phyloP scores from a whole-genome alignment of 2,113 vertebrate species.

The Dicentrarchus labrax region DNA sequence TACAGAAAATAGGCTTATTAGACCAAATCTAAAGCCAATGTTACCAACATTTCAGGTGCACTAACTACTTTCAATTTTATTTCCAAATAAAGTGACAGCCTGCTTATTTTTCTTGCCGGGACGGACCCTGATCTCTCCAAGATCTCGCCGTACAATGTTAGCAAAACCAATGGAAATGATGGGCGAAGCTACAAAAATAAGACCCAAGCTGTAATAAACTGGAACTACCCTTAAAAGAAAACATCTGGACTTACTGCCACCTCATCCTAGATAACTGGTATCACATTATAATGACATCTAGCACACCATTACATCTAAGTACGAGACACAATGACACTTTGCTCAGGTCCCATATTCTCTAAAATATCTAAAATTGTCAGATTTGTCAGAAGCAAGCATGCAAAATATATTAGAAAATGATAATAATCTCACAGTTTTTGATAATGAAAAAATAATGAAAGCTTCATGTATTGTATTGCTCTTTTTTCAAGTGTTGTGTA shows the following conservation, averaged over 20 bases:
- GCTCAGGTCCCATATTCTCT: slow-evolving; percentile 42
- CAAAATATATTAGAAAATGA: slow-evolving; percentile 34
- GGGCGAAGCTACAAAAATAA: background rate
- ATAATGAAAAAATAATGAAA: slow-evolving; percentile 42
- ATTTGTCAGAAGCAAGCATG: slow-evolving; percentile 63
- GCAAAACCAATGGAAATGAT: background rate
- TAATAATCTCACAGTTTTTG: slow-evolving; percentile 47
- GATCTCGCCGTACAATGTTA: background rate
- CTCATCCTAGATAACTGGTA: background rate
- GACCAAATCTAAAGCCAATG: background rate
- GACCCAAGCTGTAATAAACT: background rate
- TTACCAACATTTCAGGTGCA: background rate
- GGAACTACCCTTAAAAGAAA: background rate
- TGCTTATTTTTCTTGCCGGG: background rate
- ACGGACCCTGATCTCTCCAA: background rate
- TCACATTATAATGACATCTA: background rate
- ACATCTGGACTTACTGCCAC: background rate
- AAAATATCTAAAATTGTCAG: background rate
- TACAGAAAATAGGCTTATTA: background rate
- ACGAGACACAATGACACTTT: slow-evolving; percentile 3
- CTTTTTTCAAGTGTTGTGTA: slow-evolving; percentile 64
- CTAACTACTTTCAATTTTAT: background rate
- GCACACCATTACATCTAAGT: background rate
- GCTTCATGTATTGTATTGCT: slow-evolving; percentile 70
- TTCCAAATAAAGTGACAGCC: background rate